Conservation (phyloP, 2,113 vertebrate genomes). For the Jacana jacana region DNA sequence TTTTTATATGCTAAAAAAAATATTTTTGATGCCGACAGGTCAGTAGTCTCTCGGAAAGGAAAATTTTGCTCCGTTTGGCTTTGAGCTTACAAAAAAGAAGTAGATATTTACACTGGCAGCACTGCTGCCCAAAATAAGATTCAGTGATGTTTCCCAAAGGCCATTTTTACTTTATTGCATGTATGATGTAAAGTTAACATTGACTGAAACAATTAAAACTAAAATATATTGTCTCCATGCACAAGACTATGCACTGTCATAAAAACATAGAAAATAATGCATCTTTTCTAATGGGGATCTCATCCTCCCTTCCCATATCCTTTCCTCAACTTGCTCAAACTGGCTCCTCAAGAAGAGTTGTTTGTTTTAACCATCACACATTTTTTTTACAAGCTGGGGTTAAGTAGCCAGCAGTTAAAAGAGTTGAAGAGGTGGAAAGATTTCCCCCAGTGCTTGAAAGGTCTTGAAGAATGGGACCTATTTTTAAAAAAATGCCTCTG, state of each 20-base stretch:
- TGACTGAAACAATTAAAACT: constrained; percentile 56
- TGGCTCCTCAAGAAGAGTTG: neutral
- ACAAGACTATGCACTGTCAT: neutral
- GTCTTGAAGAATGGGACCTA: neutral
- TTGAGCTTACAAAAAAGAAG: constrained; percentile 18
- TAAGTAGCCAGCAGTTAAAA: neutral
- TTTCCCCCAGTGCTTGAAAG: neutral
- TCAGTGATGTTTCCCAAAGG: constrained; percentile 32
- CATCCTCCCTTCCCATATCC: neutral
- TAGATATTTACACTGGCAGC: constrained; percentile 43
- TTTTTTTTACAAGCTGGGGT: neutral
- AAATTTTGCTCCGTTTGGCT: constrained; percentile 25
- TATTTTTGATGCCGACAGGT: constrained; percentile 36
- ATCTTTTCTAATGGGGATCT: neutral
- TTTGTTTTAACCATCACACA: neutral
- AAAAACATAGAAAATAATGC: neutral
- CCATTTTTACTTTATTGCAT: neutral
- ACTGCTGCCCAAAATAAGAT: neutral
- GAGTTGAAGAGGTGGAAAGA: neutral
- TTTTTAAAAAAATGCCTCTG: neutral
- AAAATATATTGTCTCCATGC: constrained; percentile 1
- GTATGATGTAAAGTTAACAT: constrained; percentile 33
- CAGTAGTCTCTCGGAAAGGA: constrained; percentile 7
- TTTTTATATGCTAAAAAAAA: constrained; percentile 32
- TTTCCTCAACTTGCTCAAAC: neutral